Evolutionary conservation across 1,140 invertebrate genomes (phyloP), one percentile per base, ranked within the genome.

Genomic region (Drosophila fuyamai): DNA sequence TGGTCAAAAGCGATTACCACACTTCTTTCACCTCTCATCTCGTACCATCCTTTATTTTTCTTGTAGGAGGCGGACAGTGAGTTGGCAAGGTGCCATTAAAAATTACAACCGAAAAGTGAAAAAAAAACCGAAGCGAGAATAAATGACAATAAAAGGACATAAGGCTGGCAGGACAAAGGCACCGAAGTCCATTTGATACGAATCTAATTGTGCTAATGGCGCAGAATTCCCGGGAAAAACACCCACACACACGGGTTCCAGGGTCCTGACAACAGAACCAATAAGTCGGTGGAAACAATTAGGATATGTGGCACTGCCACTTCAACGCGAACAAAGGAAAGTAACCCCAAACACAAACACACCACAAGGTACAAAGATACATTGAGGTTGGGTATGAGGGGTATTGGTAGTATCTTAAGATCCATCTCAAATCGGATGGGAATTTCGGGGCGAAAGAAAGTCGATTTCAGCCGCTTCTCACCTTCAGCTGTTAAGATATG

Each of bases 121-220:
- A 79, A 29, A 47, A 70, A 79, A 63, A 76, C 65, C 63, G 60
- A 68, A 47, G 59, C 59, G 60, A 70, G 78, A 85, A 79, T 68
- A 81, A 82, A 90, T 82, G 88, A 81, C 79, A 90, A 85, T 81
- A 90, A 89, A 84, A 59, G 75, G 78, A 86, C 76, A 68, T 68
- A 66, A 23, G 65, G 65, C 41, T 60, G 47, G 23, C 35, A 51
- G 51, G 80, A 79, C 65, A 78, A 78, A 89, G 76, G 84, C 71
- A 89, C 84, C 83, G 84, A 82, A 71, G 77, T 59, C 63, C 68
- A 76, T 89, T 90, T 90, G 88, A 91, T 91, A 88, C 88, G 88
- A 90, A 90, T 90, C 88, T 90, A 90, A 90, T 90, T 90, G 88
- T 90, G 79, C 88, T 90, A 90, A 90, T 90, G 88, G 88, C 82